These are phyloP conservation scores for Trachemys scripta DNA, from an alignment of 2,113 vertebrate genomes.

Conservation along the genomic window DNA sequence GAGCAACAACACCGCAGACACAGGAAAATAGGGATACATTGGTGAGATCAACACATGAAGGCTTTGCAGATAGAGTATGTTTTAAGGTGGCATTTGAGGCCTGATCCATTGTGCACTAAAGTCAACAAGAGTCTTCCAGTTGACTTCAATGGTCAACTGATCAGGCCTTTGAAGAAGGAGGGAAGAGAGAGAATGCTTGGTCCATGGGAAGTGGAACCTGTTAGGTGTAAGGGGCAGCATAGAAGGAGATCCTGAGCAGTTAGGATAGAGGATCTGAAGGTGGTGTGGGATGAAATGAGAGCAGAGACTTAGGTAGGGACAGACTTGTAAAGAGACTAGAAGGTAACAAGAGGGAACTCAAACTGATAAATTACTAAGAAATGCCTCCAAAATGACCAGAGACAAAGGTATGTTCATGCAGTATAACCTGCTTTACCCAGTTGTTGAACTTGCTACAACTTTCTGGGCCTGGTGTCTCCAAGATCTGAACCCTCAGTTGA, in stretches of 20 bases:
- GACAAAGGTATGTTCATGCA: background rate
- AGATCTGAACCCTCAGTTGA: background rate
- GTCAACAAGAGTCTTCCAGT: background rate
- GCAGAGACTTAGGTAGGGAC: background rate
- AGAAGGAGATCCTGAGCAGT: background rate
- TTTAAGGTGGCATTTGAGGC: background rate
- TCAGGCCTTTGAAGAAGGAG: background rate
- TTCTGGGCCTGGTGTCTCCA: background rate
- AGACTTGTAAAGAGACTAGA: background rate
- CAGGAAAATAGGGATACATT: background rate
- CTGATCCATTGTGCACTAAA: background rate
- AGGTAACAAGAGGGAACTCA: background rate
- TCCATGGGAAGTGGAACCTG: background rate
- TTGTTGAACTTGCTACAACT: background rate
- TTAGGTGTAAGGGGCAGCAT: background rate
- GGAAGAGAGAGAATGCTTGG: fast-evolving
- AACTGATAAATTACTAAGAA: background rate
- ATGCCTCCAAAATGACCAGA: background rate
- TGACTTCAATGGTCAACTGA: background rate
- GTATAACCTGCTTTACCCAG: background rate
- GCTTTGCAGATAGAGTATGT: background rate
- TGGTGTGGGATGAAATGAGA: background rate
- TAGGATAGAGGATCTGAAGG: background rate
- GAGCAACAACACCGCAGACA: background rate
- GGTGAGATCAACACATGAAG: background rate